Evolutionary conservation across 2,888 invertebrate species (phyloP).

Genomic region (Drosophila birchii): DNA sequence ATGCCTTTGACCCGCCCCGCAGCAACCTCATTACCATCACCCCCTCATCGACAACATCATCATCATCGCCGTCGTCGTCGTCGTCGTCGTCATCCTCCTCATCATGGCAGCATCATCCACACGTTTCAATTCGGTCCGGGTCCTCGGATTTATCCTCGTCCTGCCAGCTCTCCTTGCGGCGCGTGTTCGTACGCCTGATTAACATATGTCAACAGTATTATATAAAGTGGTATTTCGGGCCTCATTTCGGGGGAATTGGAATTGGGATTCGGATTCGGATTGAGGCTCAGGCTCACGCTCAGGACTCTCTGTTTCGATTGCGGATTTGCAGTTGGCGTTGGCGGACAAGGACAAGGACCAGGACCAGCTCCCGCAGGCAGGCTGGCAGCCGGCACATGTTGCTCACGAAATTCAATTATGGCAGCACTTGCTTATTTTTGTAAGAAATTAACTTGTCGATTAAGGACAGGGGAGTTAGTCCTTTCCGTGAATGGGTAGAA

Average conservation of each 20-base stretch:
- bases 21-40: constrained; percentile 49
- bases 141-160: constrained; percentile 17
- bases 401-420: constrained; percentile 78
- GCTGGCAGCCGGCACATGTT: constrained; percentile 44
- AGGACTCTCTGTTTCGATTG: constrained; percentile 5
- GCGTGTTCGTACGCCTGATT: constrained; percentile 84
- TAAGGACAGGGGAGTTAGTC: constrained; percentile 3
- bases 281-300: constrained; percentile 21
- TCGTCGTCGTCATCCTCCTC: constrained; percentile 23
- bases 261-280: constrained; percentile 58
- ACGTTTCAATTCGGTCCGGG: constrained; percentile 58
- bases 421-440: constrained; percentile 76
- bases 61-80: constrained; percentile 30
- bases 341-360: constrained; percentile 33
- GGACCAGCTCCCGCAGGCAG: constrained; percentile 36
- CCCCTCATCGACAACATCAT: constrained; percentile 21
- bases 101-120: constrained; percentile 55
- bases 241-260: constrained; percentile 50
- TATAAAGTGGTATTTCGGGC: constrained; percentile 76
- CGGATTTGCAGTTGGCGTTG: constrained; percentile 14
- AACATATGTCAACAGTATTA: constrained; percentile 84
- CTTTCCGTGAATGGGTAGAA: constrained; percentile 4
- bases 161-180: constrained; percentile 46
- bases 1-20: constrained; percentile 82
- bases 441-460: constrained; percentile 75